phyloP scores from a whole-genome alignment of 2,113 vertebrate species.

The Pycnonotus jocosus region DNA sequence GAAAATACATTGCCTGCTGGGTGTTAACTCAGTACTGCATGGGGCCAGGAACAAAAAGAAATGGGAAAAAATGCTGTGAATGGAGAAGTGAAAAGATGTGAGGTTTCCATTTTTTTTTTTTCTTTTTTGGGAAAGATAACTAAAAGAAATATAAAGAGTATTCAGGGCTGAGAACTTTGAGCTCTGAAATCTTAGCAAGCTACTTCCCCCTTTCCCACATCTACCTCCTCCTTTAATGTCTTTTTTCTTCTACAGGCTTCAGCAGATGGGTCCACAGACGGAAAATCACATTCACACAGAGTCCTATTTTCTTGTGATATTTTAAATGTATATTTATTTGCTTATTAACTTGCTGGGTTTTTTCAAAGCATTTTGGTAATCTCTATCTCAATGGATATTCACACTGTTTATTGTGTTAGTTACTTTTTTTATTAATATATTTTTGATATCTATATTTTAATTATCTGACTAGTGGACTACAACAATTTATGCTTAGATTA shows the following conservation, averaged over 20 bases:
- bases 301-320: not conserved
- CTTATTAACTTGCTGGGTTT: not conserved
- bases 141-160: not conserved
- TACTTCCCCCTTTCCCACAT: not conserved
- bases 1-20: not conserved
- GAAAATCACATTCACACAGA: not conserved
- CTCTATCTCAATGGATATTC: not conserved
- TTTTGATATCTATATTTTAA: not conserved
- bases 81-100: not conserved
- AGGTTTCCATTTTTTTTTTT: not conserved
- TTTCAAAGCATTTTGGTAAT: not conserved
- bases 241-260: not conserved
- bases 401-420: not conserved
- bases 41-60: not conserved
- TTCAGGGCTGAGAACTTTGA: not conserved
- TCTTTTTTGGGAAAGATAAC: not conserved
- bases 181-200: not conserved
- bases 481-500: not conserved
- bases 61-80: not conserved
- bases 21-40: not conserved
- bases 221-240: not conserved
- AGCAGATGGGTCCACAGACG: not conserved
- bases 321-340: not conserved
- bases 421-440: not conserved
- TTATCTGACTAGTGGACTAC: not conserved